Evolutionary conservation across 2,113 vertebrate genomes (phyloP).

Genomic region (Cryptomyrus ogoouensis): DNA sequence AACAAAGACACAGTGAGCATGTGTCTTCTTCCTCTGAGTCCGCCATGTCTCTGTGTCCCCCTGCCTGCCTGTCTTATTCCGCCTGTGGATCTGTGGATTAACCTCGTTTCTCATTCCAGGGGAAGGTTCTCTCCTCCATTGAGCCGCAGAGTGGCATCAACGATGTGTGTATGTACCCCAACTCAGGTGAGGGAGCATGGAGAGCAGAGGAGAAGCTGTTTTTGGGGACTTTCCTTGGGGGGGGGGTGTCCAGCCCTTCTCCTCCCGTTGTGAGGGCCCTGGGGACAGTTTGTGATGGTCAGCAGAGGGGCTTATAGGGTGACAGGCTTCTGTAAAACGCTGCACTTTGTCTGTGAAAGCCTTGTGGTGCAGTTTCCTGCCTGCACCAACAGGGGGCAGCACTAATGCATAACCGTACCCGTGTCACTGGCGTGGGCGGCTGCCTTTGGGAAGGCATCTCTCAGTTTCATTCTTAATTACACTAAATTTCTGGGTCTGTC

Average conservation of each 20-base stretch:
- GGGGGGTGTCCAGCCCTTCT: neutral
- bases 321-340: neutral
- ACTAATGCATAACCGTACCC: too few relatives aligned
- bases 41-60: neutral
- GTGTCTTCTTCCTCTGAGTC: neutral
- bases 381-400: conserved; percentile 18
- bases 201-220: neutral
- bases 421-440: neutral
- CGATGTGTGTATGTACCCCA: conserved; percentile 85
- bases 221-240: neutral
- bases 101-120: conserved; percentile 54
- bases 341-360: neutral
- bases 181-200: conserved; percentile 67
- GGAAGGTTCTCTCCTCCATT: conserved; percentile 86
- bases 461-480: conserved; percentile 8
- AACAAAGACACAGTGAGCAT: conserved; percentile 80
- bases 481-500: conserved; percentile 5
- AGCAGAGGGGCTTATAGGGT: neutral
- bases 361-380: neutral
- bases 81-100: neutral
- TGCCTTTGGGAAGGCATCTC: neutral
- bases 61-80: neutral
- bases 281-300: neutral
- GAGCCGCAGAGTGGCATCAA: conserved; percentile 85
- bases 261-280: neutral